phyloP scores from a whole-genome alignment of 2,888 invertebrate species.

The Parascotia fuliginaria region DNA sequence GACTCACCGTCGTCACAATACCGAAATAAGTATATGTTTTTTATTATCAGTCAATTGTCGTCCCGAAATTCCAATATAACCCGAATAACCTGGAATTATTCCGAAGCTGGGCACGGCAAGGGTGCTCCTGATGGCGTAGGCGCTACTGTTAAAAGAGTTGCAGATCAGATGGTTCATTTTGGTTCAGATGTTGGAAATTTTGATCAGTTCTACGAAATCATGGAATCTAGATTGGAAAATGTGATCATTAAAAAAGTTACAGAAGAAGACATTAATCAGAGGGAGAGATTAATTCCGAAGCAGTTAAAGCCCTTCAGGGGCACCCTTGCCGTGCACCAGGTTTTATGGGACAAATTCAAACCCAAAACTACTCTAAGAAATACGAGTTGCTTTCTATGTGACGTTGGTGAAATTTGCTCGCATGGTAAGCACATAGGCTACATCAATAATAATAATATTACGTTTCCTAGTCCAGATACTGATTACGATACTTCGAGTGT shows the following conservation, averaged over 20 bases:
- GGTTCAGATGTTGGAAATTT: slow-evolving; percentile 4
- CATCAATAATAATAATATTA: not conserved
- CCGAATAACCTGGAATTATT: slow-evolving; percentile 2
- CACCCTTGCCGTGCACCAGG: not conserved
- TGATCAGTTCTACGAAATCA: no score
- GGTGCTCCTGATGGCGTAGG: slow-evolving; percentile 9
- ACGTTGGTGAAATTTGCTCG: not conserved
- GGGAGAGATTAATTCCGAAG: not conserved
- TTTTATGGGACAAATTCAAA: not conserved
- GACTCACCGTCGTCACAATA: not conserved
- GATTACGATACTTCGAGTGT: not conserved
- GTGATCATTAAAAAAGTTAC: no score
- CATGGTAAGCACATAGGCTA: not conserved
- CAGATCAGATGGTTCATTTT: slow-evolving; percentile 2
- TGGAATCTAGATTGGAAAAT: no score
- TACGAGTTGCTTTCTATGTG: not conserved
- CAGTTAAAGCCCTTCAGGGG: not conserved
- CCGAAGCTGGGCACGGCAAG: slow-evolving; percentile 7
- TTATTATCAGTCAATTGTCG: not conserved
- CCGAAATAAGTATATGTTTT: not conserved
- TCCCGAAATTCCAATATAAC: not conserved
- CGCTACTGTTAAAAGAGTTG: slow-evolving; percentile 10
- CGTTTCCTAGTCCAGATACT: not conserved
- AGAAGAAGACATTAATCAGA: no score
- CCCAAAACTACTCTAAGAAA: not conserved